Conservation (phyloP, 2,888 invertebrate species). For the Mythimna lalbum region DNA sequence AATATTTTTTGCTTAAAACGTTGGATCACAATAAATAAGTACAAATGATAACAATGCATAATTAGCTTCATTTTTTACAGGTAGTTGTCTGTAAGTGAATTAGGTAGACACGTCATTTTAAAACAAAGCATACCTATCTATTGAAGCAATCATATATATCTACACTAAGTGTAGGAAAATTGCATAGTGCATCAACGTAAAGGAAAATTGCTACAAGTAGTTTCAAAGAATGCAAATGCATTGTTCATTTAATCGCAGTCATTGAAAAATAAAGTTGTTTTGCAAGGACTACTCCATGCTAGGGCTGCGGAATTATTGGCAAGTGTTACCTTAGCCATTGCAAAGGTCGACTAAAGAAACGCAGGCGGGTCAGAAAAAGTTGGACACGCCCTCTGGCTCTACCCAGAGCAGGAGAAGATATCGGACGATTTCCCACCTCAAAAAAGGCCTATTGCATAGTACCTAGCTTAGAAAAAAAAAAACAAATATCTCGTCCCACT, state of each 20-base stretch:
- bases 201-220: constrained; percentile 34
- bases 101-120: constrained; percentile 11
- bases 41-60: constrained; percentile 17
- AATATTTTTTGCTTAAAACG: constrained; percentile 11
- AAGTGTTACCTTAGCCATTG: no score
- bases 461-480: constrained; percentile 12
- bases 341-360: no score
- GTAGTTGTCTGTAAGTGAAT: background rate
- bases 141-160: constrained; percentile 7
- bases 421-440: no score
- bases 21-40: constrained; percentile 36
- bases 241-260: constrained; percentile 36
- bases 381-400: no score
- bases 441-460: background rate
- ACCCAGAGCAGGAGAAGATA: no score
- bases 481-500: background rate
- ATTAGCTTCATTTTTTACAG: constrained; percentile 16
- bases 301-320: no score
- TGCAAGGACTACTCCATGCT: constrained; percentile 20
- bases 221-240: constrained; percentile 48
- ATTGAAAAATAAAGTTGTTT: constrained; percentile 34
- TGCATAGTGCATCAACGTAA: constrained; percentile 17
- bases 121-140: constrained; percentile 9
- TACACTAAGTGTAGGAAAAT: constrained; percentile 20
- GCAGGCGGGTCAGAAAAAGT: no score